Evolutionary conservation across 2,113 vertebrate genomes (phyloP).

Genomic region (Ceuthmochares aereus): DNA sequence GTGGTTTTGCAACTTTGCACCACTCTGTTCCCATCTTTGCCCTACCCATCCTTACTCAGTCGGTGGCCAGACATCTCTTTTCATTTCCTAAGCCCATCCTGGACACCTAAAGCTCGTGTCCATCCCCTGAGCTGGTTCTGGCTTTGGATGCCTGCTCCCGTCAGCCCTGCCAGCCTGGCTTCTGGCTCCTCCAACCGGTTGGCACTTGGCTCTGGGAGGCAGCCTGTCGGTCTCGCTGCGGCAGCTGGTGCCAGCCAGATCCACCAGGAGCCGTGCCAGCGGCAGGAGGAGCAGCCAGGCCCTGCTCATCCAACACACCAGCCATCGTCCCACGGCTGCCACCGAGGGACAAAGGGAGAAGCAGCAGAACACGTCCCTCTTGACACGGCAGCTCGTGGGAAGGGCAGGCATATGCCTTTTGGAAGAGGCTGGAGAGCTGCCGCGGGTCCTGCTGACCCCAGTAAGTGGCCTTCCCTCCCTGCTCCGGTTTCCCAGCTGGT

Average conservation of each 20-base stretch:
- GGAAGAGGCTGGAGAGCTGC: background rate
- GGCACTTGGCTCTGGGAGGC: background rate
- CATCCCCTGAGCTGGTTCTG: background rate
- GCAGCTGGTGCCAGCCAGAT: conserved; percentile 52
- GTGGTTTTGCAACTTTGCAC: background rate
- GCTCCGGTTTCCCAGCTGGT: background rate
- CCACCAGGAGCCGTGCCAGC: conserved; percentile 12
- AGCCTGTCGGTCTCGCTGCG: background rate
- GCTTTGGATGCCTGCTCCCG: background rate
- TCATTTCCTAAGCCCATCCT: background rate
- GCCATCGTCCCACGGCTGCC: background rate
- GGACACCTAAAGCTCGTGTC: background rate
- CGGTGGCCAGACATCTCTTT: background rate
- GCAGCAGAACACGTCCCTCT: background rate
- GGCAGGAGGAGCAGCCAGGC: background rate
- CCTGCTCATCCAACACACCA: background rate
- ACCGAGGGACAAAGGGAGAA: background rate
- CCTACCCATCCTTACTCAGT: background rate
- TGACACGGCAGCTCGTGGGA: background rate
- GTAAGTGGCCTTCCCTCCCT: background rate
- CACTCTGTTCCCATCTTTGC: background rate
- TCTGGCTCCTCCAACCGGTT: conserved; percentile 27
- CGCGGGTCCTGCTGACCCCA: background rate
- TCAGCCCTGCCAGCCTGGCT: background rate
- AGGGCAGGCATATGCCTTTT: rapidly evolving